Base-by-base conservation (phyloP, 1,140 invertebrate genomes). In the Ectropis grisescens region DNA sequence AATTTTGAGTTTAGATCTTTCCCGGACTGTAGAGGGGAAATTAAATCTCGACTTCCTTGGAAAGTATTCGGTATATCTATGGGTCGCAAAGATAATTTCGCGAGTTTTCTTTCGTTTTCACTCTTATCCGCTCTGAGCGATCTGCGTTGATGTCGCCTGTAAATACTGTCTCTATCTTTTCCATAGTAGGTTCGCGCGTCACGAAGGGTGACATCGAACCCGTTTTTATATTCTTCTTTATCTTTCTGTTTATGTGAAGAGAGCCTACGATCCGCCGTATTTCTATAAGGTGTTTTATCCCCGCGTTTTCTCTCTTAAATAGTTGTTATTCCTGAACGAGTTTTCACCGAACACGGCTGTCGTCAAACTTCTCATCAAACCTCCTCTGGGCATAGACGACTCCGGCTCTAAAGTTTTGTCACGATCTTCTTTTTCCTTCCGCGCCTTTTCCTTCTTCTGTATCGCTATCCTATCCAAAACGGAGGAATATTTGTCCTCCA, bases 401-500 rank as follows among this genome's bases (percentile, higher is more conserved):
- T 84, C 89, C 0, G 89, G 88, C 43, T 90, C 89, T 13, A 89
- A 55, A 0, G 88, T 90, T 65, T 88, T 87, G 37, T 91, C 89
- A 3, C 83, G 76, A 64, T 88, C 85, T 45, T 79, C 78, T 27
- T 71, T 75, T 43, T 82, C 69, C 49, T 80, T 72, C 33, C 72
- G 61, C 13, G 74, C 74, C 22, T 62, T 79, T 37, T 86, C 86
- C 52, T 85, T 88, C 47, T 83, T 84, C 44, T 85, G 72, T 9
- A 80, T 67, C 1, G 87, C 85, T 33, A 90, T 87, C 41, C 85
- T 85, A 43, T 92, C 90, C 40, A 92, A 75, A 11, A 91, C 84
- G 6, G 88, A 84, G 6, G 87, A 87, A 68, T 92, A 92, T 68
- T 92, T 92, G 49, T 91, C 89, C 66, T 91, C 90, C 37, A 91